phyloP scores from a whole-genome alignment of 1,140 invertebrate genomes.

The Charaxes varanes region DNA sequence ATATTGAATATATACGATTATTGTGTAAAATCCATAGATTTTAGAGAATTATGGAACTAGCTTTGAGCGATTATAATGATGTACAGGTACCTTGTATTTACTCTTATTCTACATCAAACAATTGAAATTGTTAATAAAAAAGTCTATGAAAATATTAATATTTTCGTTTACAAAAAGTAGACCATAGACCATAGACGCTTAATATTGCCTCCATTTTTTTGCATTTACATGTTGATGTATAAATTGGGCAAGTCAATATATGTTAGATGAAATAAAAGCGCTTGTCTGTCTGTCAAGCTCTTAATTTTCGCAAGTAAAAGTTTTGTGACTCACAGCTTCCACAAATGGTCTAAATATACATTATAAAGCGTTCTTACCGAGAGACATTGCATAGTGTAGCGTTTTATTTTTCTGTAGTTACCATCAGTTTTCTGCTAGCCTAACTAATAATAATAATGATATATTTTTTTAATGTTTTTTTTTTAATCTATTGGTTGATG shows the following conservation, averaged over 20 bases:
- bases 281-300: slow-evolving; percentile 23
- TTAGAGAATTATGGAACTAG: too few relatives aligned
- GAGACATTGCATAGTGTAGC: slow-evolving; percentile 61
- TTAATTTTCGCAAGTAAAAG: slow-evolving; percentile 18
- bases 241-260: too few relatives aligned
- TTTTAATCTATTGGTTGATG: slow-evolving; percentile 31
- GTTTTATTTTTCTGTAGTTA: slow-evolving; percentile 68
- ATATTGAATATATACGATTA: too few relatives aligned
- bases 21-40: too few relatives aligned
- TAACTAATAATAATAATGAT: slow-evolving; percentile 57
- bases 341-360: slow-evolving; percentile 22
- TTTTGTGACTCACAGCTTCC: slow-evolving; percentile 25
- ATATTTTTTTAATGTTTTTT: slow-evolving; percentile 50
- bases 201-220: background rate
- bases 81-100: too few relatives aligned
- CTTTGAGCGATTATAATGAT: too few relatives aligned
- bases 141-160: too few relatives aligned
- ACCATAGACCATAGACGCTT: too few relatives aligned
- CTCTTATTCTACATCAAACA: too few relatives aligned
- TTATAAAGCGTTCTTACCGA: slow-evolving; percentile 23
- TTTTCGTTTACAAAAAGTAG: too few relatives aligned
- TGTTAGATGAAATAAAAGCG: slow-evolving; percentile 4
- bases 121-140: too few relatives aligned
- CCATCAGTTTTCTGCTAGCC: slow-evolving; percentile 71
- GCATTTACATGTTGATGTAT: too few relatives aligned